Evolutionary conservation across 2,113 vertebrate genomes (phyloP), one percentile per base, ranked within the genome.

Genomic region (Channa maculata): DNA sequence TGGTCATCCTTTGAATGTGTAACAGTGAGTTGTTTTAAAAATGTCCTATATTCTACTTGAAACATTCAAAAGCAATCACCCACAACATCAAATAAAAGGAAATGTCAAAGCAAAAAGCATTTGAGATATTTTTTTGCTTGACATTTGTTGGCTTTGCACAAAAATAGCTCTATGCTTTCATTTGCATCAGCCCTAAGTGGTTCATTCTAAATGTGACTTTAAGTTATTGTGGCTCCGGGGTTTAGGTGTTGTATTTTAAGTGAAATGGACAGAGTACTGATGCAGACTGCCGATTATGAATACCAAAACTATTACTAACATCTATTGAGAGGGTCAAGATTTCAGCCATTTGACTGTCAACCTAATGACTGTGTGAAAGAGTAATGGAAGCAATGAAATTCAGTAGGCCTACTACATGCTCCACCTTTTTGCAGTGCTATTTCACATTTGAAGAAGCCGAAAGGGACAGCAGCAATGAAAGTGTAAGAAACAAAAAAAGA

Each of bases 141-240:
- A 11, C 70, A 61, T 79, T 86, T 61, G 45, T 77, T 50, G 39
- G 52, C 65, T 69, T 70, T 78, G 69, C 65, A 82, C 48, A 75
- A 75, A 87, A 88, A 90, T 72, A 72, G 60, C 82, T 24, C n/a
- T 70, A n/a, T 24, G 24, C 65, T 77, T 77, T 73, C 15, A 57
- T 68, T 43, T 34, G 24, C 3, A 4, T 4, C n/a, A 6, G 1
- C 43, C 60, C 36, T 71, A 71, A 73, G 39, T 78, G 58, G 59
- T 81, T 80, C 57, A 36, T 55, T 70, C 5, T 44, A 33, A 72
- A 65, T 54, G 43, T 37, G 3, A 71, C 74, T 61, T 53, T 48
- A 48, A 85, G 39, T 14, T 12, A 50, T 60, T 57, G 44, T 36
- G 64, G 39, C 15, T 66, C 43, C 8, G 13, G 59, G 54, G 14